These are phyloP conservation scores for Gadopsis marmoratus DNA, from an alignment of 2,797 vertebrate genomes.

Conservation along the genomic window DNA sequence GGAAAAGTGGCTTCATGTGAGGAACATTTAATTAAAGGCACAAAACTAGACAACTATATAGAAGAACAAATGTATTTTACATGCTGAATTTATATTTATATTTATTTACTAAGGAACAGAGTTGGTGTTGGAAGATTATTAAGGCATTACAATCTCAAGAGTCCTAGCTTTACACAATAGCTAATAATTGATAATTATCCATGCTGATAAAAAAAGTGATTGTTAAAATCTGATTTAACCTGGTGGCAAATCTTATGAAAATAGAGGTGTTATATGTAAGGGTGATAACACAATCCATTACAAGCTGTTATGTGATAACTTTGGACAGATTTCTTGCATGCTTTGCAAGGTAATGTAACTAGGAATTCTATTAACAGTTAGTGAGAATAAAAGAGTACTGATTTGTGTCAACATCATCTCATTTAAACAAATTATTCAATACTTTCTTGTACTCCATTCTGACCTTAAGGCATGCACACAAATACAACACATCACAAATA, in stretches of 20 bases:
- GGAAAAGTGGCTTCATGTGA: not conserved
- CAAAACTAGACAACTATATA: not conserved
- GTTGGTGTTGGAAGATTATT: not conserved
- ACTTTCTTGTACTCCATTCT: not conserved
- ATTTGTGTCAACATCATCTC: not conserved
- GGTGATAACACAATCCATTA: not conserved
- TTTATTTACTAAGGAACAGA: not conserved
- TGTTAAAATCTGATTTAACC: not conserved
- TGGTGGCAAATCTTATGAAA: not conserved
- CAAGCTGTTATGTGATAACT: not conserved
- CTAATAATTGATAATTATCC: not conserved
- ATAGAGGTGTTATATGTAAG: not conserved
- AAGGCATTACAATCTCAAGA: not conserved
- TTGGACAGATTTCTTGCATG: not conserved
- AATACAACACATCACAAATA: not conserved
- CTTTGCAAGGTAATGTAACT: not conserved
- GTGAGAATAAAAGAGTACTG: not conserved
- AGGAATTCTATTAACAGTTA: not conserved
- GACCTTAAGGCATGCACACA: not conserved
- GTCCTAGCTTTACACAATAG: too few species aligned
- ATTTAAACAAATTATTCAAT: not conserved
- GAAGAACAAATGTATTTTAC: not conserved
- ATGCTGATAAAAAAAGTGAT: conserved; percentile 1
- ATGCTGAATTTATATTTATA: not conserved
- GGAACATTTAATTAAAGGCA: not conserved